Evolutionary conservation across 2,888 invertebrate species (phyloP).

Genomic region (Colostygia pectinataria): DNA sequence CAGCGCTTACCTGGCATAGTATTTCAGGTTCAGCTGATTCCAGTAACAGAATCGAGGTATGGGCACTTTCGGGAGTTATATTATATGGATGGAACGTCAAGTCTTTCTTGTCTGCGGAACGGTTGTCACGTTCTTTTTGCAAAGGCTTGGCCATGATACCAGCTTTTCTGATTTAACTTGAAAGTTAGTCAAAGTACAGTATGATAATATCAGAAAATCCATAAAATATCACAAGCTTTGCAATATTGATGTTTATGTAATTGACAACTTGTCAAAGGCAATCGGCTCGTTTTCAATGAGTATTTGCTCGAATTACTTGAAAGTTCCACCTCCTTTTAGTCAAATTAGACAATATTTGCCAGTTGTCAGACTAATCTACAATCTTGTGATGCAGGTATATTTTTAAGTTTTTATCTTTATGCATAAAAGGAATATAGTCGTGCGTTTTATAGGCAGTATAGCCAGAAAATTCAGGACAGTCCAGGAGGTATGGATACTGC

Average conservation of each 20-base stretch:
- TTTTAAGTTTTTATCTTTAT: conserved; percentile 57
- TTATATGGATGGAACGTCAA: conserved; percentile 66
- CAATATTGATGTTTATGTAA: conserved; percentile 3
- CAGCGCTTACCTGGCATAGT: conserved; percentile 64
- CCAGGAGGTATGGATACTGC: conserved; percentile 72
- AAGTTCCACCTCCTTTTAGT: conserved; percentile 12
- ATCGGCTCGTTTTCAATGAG: background rate
- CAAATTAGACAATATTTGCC: conserved; percentile 19
- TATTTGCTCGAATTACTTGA: background rate
- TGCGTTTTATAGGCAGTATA: conserved; percentile 55
- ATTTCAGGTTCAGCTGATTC: conserved; percentile 70
- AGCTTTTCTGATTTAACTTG: background rate
- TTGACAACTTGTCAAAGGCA: background rate
- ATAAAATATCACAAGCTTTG: background rate
- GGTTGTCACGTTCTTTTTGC: conserved; percentile 71
- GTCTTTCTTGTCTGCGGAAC: conserved; percentile 72
- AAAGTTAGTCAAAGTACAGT: background rate
- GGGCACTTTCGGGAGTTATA: conserved; percentile 72
- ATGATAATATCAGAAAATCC: background rate
- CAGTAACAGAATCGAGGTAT: conserved; percentile 70
- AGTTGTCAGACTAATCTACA: conserved; percentile 24
- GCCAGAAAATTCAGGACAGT: conserved; percentile 68
- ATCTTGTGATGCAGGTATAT: conserved; percentile 35
- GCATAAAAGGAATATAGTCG: conserved; percentile 65
- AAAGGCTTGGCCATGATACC: conserved; percentile 62